Base-by-base conservation (phyloP, 2,888 invertebrate genomes). In the Pilophorus perplexus region DNA sequence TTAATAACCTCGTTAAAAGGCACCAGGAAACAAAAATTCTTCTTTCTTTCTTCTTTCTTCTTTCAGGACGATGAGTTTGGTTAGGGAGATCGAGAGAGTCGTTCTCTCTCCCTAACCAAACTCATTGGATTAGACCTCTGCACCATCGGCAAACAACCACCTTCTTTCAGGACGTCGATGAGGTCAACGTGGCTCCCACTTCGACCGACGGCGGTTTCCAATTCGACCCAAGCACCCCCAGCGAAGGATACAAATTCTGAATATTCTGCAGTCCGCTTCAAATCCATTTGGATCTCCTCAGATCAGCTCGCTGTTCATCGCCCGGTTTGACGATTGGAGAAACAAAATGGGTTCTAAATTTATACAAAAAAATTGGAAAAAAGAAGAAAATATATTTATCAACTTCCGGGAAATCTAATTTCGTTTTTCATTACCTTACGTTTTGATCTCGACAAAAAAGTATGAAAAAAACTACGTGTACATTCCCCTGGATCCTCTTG, bases 191-290 rank as follows among this genome's bases (percentile, higher is more conserved):
- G 75, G 88, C 85, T 70, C 92, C 93, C 60, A 81, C 85, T 73
- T 83, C 86, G 64, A 87, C 85, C 68, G 90, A 89, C 68, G 82
- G 85, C 68, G 87, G 86, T 72, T 95, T 88, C 81, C 88, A 89
- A 77, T 95, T 95, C 80, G 91, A 92, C 79, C 86, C 91, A 68
- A 85, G 87, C 78, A 81, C 87, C 76, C 87, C 89, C 68, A 86
- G 83, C 75, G 89, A 89, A 75, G 87, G 86, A 72, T 92, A 89
- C 81, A 88, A 89, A 79, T 92, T 93, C 83, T 92, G 86, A 84
- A 70, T 16, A 27, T 10, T 16, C 27, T 38, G 3, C 54, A 27
- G 54, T 54, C 54, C 54, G 33, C 54, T 27, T 27, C 27, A 12
- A 16, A 33, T 18, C 33, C 27, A 54, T 50, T n/a, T n/a, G n/a